Percentiles rank a stretch among this genome's conserved stretches.
Conservation (phyloP, 2,888 invertebrate genomes). For the Eugnorisma glareosa region DNA sequence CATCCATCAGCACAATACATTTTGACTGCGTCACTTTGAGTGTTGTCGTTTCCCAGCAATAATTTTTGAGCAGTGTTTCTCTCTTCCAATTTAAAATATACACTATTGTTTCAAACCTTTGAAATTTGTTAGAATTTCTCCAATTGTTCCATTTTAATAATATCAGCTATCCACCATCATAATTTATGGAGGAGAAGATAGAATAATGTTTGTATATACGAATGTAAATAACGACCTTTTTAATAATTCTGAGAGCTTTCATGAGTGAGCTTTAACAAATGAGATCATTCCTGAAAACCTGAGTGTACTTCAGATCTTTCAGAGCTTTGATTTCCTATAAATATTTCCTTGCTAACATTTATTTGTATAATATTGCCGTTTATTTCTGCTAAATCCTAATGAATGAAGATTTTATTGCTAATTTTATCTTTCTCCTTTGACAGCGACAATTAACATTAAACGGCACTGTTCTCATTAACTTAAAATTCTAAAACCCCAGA, state of each 20-base stretch:
- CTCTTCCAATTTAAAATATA: background rate
- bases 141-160: background rate
- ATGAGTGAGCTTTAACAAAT: background rate
- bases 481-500: background rate
- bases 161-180: background rate
- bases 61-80: background rate
- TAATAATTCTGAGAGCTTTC: background rate
- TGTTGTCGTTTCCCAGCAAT: too few species aligned
- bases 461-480: background rate
- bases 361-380: background rate
- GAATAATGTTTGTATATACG: background rate
- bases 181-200: too few species aligned
- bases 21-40: background rate
- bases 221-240: conserved; percentile 6
- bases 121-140: background rate
- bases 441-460: background rate
- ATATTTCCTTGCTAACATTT: background rate
- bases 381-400: background rate
- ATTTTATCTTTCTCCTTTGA: background rate
- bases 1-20: too few species aligned
- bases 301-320: background rate
- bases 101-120: background rate
- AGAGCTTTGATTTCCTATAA: background rate
- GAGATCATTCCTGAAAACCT: background rate
- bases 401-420: background rate